phyloP scores from a whole-genome alignment of 1,140 invertebrate genomes.

The Sinella curviseta region DNA sequence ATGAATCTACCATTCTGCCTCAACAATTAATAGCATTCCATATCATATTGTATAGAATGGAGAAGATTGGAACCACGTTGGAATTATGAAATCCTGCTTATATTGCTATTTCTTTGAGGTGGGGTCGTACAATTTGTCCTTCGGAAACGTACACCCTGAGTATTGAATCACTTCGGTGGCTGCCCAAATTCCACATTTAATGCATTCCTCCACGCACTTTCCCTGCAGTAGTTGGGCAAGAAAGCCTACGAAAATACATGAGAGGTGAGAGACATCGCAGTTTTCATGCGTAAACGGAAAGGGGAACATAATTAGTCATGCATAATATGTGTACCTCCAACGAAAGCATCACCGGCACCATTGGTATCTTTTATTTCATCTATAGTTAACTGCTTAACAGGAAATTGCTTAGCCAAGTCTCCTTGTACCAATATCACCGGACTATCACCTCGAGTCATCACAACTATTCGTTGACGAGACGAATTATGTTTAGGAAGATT shows the following conservation, averaged over 20 bases:
- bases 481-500: conserved; percentile 75
- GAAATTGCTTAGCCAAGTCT: conserved; percentile 67
- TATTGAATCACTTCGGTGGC: conserved; percentile 81
- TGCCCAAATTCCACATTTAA: conserved; percentile 86
- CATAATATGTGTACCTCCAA: too few relatives aligned
- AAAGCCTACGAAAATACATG: conserved; percentile 66
- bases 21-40: too few relatives aligned
- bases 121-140: conserved; percentile 33
- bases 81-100: too few relatives aligned
- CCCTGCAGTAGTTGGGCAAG: conserved; percentile 83
- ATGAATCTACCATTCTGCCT: too few relatives aligned
- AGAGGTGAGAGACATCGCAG: neutral
- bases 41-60: too few relatives aligned
- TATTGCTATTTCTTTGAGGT: too few relatives aligned
- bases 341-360: conserved; percentile 98
- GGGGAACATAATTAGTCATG: too few relatives aligned
- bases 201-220: conserved; percentile 72
- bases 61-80: too few relatives aligned
- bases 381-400: conserved; percentile 67
- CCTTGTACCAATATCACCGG: conserved; percentile 77
- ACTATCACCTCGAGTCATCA: conserved; percentile 88
- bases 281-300: neutral
- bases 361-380: conserved; percentile 94
- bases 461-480: conserved; percentile 69
- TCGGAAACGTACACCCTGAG: conserved; percentile 76